Base-by-base conservation (phyloP, 92 coral and sea anemone species). In the Ricordea florida region DNA sequence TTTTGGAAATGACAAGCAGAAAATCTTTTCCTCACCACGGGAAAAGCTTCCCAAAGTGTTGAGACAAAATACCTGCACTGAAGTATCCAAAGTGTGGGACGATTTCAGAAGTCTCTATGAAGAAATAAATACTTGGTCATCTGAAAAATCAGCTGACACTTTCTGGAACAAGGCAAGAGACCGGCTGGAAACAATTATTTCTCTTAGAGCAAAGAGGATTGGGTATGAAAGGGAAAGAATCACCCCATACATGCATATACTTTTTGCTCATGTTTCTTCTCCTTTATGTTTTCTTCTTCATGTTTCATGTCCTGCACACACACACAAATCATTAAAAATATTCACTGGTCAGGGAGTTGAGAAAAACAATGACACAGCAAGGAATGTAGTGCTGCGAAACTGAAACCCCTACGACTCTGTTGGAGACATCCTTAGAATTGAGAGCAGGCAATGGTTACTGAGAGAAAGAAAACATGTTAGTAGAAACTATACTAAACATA, bases 301-400 rank as follows among this genome's bases (percentile, higher is more conserved):
- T n/a, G n/a, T n/a, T n/a, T n/a, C n/a, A n/a, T n/a, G n/a, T n/a
- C n/a, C n/a, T n/a, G n/a, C n/a, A 3, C 47, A 83, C 35, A 4
- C 21, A n/a, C 38, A 51, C 26, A 38, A 41, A 20, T 28, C 78
- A 21, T 31, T 83, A 4, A 83, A 83, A 57, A 31, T 53, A 23
- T 83, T 82, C 57, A 82, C 88, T 1, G 88, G 76, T 20, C 88
- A 82, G 49, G 88, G 76, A 5, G 88, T 82, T 0, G 83, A 74
- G 74, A 65, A 35, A 82, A 82, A 80, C 37, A 72, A 81, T 62
- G 81, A 72, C 41, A 17, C 18, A 13, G 86, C 86, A 16, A 29
- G 72, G 51, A 14, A 38, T 36, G 65, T 80, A 23, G 72, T 80
- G 14, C 62, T 57, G n/a, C 70, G 84, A 31, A 78, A 74, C 30